These are phyloP conservation scores for Mobula hypostoma DNA, from an alignment of 2,113 vertebrate species.

Conservation along the genomic window DNA sequence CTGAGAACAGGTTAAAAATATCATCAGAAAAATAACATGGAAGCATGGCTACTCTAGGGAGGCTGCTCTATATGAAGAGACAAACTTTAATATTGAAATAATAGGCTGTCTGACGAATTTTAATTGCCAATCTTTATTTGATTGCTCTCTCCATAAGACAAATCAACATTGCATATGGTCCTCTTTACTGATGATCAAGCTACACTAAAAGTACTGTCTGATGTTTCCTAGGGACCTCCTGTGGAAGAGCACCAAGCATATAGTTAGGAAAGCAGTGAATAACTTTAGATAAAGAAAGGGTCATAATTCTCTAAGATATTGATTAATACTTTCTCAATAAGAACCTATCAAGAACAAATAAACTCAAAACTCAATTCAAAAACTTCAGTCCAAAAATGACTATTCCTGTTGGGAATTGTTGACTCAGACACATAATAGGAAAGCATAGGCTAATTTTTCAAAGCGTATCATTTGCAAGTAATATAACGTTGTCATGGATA, in stretches of 20 bases:
- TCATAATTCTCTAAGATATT: neutral
- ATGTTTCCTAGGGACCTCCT: neutral
- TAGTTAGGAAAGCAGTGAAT: neutral
- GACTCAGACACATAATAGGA: neutral
- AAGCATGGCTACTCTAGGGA: neutral
- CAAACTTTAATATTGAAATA: neutral
- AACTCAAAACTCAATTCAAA: neutral
- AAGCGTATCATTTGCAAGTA: neutral
- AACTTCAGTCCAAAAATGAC: neutral
- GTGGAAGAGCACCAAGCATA: neutral
- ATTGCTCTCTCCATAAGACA: neutral
- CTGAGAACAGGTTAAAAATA: neutral
- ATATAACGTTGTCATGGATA: neutral
- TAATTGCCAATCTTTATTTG: neutral
- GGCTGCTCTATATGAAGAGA: neutral
- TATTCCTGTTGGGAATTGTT: neutral
- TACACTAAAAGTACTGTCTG: conserved; percentile 10
- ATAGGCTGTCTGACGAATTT: conserved; percentile 1
- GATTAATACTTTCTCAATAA: neutral
- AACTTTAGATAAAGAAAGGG: neutral
- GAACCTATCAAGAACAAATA: neutral
- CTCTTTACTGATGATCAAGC: neutral
- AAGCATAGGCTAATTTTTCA: neutral
- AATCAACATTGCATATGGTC: neutral
- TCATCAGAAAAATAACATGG: neutral